Evolutionary conservation across 1,140 invertebrate genomes (phyloP).

Genomic region (Drosophila simulans): DNA sequence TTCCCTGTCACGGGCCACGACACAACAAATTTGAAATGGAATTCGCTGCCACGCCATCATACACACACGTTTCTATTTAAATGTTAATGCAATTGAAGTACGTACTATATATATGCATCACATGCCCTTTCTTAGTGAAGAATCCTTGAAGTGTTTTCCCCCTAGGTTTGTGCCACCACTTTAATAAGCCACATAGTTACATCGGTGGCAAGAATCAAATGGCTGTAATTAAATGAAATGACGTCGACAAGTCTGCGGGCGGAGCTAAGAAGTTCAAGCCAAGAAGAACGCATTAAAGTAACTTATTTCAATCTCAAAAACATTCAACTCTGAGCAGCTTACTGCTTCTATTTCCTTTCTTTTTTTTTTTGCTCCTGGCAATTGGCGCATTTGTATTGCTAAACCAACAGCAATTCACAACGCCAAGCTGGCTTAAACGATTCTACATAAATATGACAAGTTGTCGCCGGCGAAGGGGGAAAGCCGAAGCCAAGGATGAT

Average conservation of each 20-base stretch:
- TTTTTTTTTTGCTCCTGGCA: constrained; percentile 14
- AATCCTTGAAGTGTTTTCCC: constrained; percentile 9
- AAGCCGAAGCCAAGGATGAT: constrained; percentile 23
- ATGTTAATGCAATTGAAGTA: constrained; percentile 55
- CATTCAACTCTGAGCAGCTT: constrained; percentile 28
- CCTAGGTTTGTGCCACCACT: constrained; percentile 11
- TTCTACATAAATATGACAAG: constrained; percentile 78
- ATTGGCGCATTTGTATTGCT: constrained; percentile 70
- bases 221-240: constrained; percentile 73
- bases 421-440: constrained; percentile 67
- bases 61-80: constrained; percentile 48
- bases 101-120: neutral
- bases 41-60: constrained; percentile 9
- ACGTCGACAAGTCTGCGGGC: constrained; percentile 39
- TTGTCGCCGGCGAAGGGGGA: constrained; percentile 31
- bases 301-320: constrained; percentile 47
- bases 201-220: constrained; percentile 36
- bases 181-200: constrained; percentile 12
- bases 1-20: constrained; percentile 46
- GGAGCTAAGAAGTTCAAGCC: constrained; percentile 23
- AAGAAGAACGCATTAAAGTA: constrained; percentile 24
- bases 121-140: neutral
- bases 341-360: neutral
- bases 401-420: constrained; percentile 35
- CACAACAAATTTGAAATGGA: constrained; percentile 50